Evolutionary conservation across 2,113 vertebrate species (phyloP).

Genomic region (Taxidea taxus): DNA sequence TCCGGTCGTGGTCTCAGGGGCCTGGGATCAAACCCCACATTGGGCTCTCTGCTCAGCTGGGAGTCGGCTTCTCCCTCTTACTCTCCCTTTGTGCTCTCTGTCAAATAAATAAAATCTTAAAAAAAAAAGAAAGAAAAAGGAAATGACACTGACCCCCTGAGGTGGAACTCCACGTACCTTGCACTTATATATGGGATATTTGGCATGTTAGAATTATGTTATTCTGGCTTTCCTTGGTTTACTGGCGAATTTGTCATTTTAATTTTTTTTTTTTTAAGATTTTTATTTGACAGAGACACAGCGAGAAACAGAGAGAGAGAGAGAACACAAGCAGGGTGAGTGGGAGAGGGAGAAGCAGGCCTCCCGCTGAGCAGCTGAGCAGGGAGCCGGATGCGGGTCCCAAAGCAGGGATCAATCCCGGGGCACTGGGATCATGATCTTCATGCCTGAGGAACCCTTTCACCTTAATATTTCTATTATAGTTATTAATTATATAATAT

Average conservation of each 20-base stretch:
- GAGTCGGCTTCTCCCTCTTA: not conserved
- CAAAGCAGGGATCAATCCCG: no score
- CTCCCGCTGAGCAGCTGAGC: no score
- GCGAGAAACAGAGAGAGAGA: no score
- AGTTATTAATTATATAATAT: not conserved
- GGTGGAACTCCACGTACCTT: not conserved
- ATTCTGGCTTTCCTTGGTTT: slow-evolving; percentile 24
- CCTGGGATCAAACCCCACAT: not conserved
- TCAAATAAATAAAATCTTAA: not conserved
- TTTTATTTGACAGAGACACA: no score
- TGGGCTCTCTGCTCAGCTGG: not conserved
- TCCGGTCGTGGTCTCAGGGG: not conserved
- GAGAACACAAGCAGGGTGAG: no score
- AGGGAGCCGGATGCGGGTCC: no score
- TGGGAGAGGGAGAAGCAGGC: no score
- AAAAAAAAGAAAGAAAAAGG: not conserved
- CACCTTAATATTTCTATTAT: not conserved
- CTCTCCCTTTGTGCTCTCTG: not conserved
- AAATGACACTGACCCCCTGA: not conserved
- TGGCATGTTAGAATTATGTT: not conserved
- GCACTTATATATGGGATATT: not conserved
- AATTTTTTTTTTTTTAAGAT: not conserved
- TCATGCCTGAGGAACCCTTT: no score
- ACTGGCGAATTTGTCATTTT: not conserved
- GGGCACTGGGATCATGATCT: no score